Evolutionary conservation across 2,113 vertebrate species (phyloP).

Genomic region (Rhynchomys soricoides): DNA sequence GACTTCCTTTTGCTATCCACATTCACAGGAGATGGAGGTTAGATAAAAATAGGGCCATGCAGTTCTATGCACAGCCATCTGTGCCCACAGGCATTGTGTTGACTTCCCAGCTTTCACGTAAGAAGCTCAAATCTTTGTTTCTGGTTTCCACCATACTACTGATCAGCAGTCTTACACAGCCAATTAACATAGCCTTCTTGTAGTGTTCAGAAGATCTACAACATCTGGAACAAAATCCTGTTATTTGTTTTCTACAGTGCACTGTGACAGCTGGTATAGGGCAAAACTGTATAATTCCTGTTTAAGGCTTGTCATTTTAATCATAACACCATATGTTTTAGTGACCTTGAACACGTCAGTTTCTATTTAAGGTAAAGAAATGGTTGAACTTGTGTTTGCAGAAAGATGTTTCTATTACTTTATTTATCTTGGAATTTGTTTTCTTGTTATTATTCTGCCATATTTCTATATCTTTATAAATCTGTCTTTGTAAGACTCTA

Average conservation of each 20-base stretch:
- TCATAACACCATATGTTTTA: not conserved
- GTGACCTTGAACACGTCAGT: not conserved
- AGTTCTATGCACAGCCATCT: not conserved
- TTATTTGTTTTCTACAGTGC: conserved; percentile 52
- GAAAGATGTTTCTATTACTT: not conserved
- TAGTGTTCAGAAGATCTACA: conserved; percentile 44
- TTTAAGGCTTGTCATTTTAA: not conserved
- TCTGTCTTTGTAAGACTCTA: not conserved
- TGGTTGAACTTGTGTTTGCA: not conserved
- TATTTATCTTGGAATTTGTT: not conserved
- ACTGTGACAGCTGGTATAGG: not conserved
- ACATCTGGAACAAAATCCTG: not conserved
- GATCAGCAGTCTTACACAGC: conserved; percentile 49
- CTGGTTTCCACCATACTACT: not conserved
- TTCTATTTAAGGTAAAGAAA: not conserved
- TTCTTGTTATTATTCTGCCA: not conserved
- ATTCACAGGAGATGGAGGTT: not conserved
- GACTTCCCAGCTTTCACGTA: not conserved
- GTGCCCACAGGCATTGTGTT: not conserved
- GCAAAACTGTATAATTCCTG: not conserved
- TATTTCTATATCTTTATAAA: not conserved
- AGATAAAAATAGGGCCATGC: not conserved
- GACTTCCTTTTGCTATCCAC: not conserved
- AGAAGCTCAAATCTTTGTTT: conserved; percentile 8
- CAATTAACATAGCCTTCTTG: conserved; percentile 66